A percentile compares a stretch with the other conserved stretches of the same genome.
Conservation (phyloP, 2,113 vertebrate species). For the Tetraodon nigroviridis region DNA sequence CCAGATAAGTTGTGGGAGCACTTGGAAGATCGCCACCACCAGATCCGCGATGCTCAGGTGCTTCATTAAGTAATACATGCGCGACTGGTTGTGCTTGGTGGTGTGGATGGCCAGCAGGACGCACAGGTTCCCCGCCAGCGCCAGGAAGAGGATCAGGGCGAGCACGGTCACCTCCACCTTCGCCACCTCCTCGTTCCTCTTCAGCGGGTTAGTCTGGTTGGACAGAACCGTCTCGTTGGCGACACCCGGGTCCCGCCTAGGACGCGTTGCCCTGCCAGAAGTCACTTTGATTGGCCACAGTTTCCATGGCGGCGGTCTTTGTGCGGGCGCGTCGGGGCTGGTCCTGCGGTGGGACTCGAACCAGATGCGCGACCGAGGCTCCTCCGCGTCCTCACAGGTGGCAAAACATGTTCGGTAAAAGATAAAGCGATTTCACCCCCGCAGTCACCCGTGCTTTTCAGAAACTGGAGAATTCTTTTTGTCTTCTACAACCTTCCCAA, state of each 20-base stretch:
- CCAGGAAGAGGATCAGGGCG: constrained; percentile 86
- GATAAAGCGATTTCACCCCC: no score
- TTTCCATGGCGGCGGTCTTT: constrained; percentile 63
- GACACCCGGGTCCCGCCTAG: constrained; percentile 71
- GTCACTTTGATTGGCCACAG: constrained; percentile 58
- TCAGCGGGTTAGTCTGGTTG: constrained; percentile 81
- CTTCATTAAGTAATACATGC: constrained; percentile 99
- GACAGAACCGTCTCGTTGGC: constrained; percentile 48
- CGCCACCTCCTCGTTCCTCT: constrained; percentile 90
- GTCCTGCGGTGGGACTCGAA: constrained; percentile 22
- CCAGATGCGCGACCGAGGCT: constrained; percentile 17
- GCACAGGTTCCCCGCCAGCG: constrained; percentile 88
- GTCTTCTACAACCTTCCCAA: no score
- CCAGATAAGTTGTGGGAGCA: constrained; percentile 97
- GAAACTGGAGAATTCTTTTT: background rate
- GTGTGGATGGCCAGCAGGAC: constrained; percentile 91
- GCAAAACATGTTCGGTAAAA: constrained; percentile 1
- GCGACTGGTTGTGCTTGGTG: constrained; percentile 89
- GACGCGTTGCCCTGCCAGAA: constrained; percentile 71
- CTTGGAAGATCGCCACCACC: constrained; percentile 94
- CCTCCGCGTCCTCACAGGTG: constrained; percentile 31
- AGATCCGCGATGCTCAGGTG: constrained; percentile 96
- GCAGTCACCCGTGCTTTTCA: constrained; percentile 14
- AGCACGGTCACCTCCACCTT: constrained; percentile 93
- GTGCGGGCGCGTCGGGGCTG: constrained; percentile 36